phyloP scores from a whole-genome alignment of 2,888 invertebrate genomes.

The Plusia festucae region DNA sequence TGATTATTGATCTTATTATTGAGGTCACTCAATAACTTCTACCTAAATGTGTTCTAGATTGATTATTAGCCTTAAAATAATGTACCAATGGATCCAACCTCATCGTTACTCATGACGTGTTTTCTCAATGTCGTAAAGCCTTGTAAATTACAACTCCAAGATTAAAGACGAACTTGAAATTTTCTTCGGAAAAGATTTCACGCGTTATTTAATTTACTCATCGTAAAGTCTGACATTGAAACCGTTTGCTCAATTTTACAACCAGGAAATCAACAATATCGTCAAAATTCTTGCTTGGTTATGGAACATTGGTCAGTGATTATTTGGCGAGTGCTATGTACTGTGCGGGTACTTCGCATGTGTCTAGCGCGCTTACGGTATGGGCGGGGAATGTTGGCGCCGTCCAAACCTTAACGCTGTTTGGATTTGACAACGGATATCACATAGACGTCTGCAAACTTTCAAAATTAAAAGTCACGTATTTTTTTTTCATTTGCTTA shows the following conservation, averaged over 20 bases:
- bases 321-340: constrained; percentile 67
- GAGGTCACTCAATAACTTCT: constrained; percentile 35
- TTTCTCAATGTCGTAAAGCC: constrained; percentile 43
- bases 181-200: constrained; percentile 61
- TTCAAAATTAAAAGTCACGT: constrained; percentile 76
- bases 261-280: constrained; percentile 79
- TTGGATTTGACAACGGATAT: constrained; percentile 76
- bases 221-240: constrained; percentile 86
- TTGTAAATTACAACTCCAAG: constrained; percentile 55
- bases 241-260: constrained; percentile 82
- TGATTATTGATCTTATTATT: constrained; percentile 63
- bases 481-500: constrained; percentile 66
- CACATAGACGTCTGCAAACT: constrained; percentile 73
- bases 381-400: constrained; percentile 78
- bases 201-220: constrained; percentile 75
- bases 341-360: constrained; percentile 44
- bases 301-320: constrained; percentile 73
- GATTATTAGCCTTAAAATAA: constrained; percentile 14
- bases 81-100: constrained; percentile 16
- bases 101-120: constrained; percentile 12
- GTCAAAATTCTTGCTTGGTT: constrained; percentile 71
- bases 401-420: constrained; percentile 68
- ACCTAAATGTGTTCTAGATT: constrained; percentile 30
- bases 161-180: constrained; percentile 65
- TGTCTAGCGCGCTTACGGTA: constrained; percentile 54